Conservation (phyloP, 2,797 vertebrate genomes). For the Poecilia velifera region DNA sequence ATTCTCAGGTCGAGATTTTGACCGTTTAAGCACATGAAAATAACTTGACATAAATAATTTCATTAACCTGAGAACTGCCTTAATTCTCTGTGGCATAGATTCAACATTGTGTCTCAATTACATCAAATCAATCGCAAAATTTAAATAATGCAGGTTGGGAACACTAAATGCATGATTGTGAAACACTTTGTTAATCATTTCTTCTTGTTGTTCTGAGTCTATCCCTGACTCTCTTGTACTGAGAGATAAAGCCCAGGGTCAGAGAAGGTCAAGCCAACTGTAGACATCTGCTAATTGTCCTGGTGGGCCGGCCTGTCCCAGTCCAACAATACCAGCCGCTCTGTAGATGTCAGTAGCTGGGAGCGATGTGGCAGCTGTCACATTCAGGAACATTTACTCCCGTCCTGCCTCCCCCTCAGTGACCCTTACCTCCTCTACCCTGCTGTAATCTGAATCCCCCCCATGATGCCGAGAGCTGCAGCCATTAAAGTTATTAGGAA, state of each 20-base stretch:
- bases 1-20: background rate
- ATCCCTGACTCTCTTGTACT: slow-evolving; percentile 1
- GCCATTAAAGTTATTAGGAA: slow-evolving; percentile 16
- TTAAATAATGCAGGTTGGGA: background rate
- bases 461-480: background rate
- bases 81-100: background rate
- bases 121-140: too few species aligned
- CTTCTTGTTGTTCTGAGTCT: background rate
- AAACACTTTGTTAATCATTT: slow-evolving; percentile 15
- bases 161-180: background rate
- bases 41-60: background rate
- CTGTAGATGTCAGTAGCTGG: slow-evolving; percentile 59
- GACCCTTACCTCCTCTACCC: background rate
- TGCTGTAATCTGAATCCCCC: background rate
- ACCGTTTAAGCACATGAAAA: background rate
- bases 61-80: background rate
- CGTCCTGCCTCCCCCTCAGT: slow-evolving; percentile 17
- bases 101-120: background rate
- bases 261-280: slow-evolving; percentile 71
- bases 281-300: slow-evolving; percentile 85
- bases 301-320: slow-evolving; percentile 61
- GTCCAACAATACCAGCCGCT: slow-evolving; percentile 56
- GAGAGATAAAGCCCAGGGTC: slow-evolving; percentile 70
- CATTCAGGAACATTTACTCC: slow-evolving; percentile 63
- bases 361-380: slow-evolving; percentile 66